Evolutionary conservation across 2,797 vertebrate species (phyloP).

Genomic region (Macroramphosus scolopax): DNA sequence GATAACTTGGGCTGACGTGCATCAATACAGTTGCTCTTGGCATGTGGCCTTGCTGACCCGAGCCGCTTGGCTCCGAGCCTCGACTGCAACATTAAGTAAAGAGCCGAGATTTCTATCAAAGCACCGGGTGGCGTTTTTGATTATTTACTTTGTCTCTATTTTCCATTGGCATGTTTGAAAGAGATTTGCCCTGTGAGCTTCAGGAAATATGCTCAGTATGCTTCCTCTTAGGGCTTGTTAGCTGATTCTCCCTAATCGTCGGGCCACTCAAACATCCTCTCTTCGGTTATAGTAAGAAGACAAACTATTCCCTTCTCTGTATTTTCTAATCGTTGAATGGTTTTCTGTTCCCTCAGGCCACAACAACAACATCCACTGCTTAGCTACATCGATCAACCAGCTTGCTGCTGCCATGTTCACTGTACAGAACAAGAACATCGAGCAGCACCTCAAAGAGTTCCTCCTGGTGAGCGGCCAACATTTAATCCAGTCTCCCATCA

Average conservation of each 20-base stretch:
- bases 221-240: conserved; percentile 55
- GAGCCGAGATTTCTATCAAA: conserved; percentile 62
- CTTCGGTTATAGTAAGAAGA: conserved; percentile 11
- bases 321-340: conserved; percentile 9
- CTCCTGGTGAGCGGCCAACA: conserved; percentile 80
- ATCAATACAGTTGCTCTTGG: conserved; percentile 68
- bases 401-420: conserved; percentile 91
- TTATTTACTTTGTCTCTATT: conserved; percentile 66
- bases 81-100: conserved; percentile 61
- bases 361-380: conserved; percentile 92
- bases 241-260: conserved; percentile 31
- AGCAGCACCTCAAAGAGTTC: conserved; percentile 91
- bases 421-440: conserved; percentile 86
- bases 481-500: not conserved
- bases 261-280: conserved; percentile 38
- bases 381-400: conserved; percentile 87
- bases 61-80: conserved; percentile 61
- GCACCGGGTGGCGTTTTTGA: conserved; percentile 54
- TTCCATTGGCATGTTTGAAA: conserved; percentile 65
- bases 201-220: conserved; percentile 44
- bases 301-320: conserved; percentile 5
- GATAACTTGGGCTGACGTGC: conserved; percentile 70
- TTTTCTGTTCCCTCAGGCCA: conserved; percentile 75
- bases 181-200: conserved; percentile 27
- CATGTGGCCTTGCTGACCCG: conserved; percentile 57